phyloP scores from a whole-genome alignment of 2,113 vertebrate genomes.

The Oryzias woworae region DNA sequence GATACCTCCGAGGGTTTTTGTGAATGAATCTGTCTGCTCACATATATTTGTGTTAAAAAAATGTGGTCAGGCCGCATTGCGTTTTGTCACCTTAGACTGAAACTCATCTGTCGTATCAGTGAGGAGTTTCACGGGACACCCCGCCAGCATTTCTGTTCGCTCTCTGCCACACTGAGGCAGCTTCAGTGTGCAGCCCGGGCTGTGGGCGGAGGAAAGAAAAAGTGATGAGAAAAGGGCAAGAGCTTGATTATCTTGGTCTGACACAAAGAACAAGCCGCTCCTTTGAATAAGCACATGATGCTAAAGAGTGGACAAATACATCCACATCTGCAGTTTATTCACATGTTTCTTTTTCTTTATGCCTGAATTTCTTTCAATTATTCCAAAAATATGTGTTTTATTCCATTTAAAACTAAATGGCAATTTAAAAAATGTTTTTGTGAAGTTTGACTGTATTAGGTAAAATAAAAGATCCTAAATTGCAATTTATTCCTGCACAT shows the following conservation, averaged over 20 bases:
- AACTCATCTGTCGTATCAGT: constrained; percentile 38
- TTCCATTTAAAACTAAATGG: no score
- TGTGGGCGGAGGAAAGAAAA: constrained; percentile 33
- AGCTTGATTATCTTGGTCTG: constrained; percentile 24
- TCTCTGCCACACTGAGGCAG: constrained; percentile 2
- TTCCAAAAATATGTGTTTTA: no score
- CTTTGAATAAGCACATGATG: not conserved
- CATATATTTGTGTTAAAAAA: constrained; percentile 24
- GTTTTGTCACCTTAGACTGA: constrained; percentile 20
- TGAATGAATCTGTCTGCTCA: constrained; percentile 5
- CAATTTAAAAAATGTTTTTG: no score
- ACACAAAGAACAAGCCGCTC: constrained; percentile 11
- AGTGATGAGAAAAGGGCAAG: constrained; percentile 21
- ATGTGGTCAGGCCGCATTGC: constrained; percentile 54
- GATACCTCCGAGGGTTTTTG: constrained; percentile 3
- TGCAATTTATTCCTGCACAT: no score
- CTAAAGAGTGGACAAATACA: constrained; percentile 15
- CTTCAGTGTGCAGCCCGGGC: constrained; percentile 15
- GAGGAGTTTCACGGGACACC: constrained; percentile 22
- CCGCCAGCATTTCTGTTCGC: constrained; percentile 6
- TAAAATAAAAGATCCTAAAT: no score
- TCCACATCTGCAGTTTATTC: no score
- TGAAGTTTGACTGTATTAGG: no score
- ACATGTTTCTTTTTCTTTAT: constrained; percentile 19
- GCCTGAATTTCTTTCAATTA: constrained; percentile 22